Percentiles rank a stretch among this genome's conserved stretches.
phyloP scores from a whole-genome alignment of 2,797 vertebrate species.

The Gymnoscopelus braueri region DNA sequence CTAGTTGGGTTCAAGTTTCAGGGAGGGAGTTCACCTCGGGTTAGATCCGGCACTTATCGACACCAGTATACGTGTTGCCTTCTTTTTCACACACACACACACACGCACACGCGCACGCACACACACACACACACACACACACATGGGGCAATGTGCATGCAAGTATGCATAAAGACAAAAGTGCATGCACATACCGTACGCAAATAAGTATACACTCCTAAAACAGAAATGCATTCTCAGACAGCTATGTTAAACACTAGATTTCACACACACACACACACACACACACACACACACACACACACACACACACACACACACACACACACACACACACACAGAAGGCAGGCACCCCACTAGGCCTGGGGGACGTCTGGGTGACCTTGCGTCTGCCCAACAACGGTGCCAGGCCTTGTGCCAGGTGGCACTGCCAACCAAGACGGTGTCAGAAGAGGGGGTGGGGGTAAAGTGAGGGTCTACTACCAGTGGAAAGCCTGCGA shows the following conservation, averaged over 20 bases:
- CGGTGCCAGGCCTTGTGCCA: slow-evolving; percentile 68
- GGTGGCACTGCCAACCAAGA: slow-evolving; percentile 69
- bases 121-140: slow-evolving; percentile 18
- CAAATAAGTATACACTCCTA: slow-evolving; percentile 17
- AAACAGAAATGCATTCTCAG: too few species aligned
- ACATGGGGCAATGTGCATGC: slow-evolving; percentile 12
- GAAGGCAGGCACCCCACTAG: slow-evolving; percentile 54
- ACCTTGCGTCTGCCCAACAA: slow-evolving; percentile 73
- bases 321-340: slow-evolving; percentile 26
- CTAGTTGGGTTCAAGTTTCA: too few species aligned
- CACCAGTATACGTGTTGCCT: too few species aligned
- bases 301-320: slow-evolving; percentile 28
- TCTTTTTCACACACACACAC: slow-evolving; percentile 26
- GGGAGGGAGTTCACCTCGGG: too few species aligned
- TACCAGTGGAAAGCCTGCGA: slow-evolving; percentile 44
- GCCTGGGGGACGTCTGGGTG: slow-evolving; percentile 61
- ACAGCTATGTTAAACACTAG: too few species aligned
- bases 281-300: slow-evolving; percentile 42
- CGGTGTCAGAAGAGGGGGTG: slow-evolving; percentile 14
- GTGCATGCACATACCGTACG: slow-evolving; percentile 24
- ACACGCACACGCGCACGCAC: slow-evolving; percentile 23
- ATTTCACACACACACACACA: slow-evolving; percentile 46
- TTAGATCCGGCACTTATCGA: too few species aligned
- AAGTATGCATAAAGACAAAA: neutral
- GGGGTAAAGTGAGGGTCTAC: slow-evolving; percentile 20